Percentiles rank a stretch among this genome's conserved stretches.
phyloP scores from a whole-genome alignment of 2,888 invertebrate genomes.

The Nemotelus nigrinus region DNA sequence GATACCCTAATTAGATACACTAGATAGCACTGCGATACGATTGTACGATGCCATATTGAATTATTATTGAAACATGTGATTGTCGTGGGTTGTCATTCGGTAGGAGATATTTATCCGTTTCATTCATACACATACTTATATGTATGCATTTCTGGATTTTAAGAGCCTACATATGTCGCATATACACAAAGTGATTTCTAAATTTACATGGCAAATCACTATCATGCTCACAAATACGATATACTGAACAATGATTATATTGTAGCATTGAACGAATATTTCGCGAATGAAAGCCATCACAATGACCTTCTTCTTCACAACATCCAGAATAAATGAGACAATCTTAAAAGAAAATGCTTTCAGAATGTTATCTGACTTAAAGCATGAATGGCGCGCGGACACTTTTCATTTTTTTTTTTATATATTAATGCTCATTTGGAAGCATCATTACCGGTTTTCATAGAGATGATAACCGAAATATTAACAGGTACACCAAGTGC shows the following conservation, averaged over 20 bases:
- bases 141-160: no score
- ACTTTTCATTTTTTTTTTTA: constrained; percentile 43
- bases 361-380: constrained; percentile 28
- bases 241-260: no score
- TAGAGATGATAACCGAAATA: constrained; percentile 49
- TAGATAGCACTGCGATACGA: neutral
- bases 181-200: no score
- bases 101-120: no score
- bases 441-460: constrained; percentile 49
- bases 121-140: no score
- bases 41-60: neutral
- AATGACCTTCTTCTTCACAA: neutral
- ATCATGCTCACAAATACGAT: no score
- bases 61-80: neutral
- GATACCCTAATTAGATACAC: constrained; percentile 27
- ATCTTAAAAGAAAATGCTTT: constrained; percentile 33
- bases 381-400: constrained; percentile 36
- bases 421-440: constrained; percentile 47
- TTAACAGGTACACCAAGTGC: constrained; percentile 46
- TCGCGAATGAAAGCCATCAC: constrained; percentile 2
- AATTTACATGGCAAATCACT: no score
- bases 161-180: no score
- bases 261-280: neutral
- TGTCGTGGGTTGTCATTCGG: no score
- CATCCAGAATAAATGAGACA: constrained; percentile 17